Evolutionary conservation across 2,113 vertebrate genomes (phyloP), one percentile per base, ranked within the genome.

Genomic region (Verasper variegatus): DNA sequence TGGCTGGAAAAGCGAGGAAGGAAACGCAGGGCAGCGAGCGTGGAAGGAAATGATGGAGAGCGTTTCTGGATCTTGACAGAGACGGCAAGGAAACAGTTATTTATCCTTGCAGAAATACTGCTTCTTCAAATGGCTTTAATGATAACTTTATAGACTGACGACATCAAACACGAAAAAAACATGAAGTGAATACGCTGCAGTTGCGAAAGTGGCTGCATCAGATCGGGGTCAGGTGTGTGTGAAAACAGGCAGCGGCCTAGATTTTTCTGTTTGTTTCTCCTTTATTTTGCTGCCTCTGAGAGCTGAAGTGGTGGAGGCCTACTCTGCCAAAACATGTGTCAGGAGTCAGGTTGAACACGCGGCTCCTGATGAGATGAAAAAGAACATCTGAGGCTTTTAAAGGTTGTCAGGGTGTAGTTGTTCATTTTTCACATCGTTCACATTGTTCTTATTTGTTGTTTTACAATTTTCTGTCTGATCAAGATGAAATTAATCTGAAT

Each of bases 181-280:
- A 63, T 26, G 37, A 76, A 55, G 23, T 37, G 56, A 82, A 73
- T 47, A 54, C 10, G 18, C 27, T 26, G 68, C 37, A 61, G 23
- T 54, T 76, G 15, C 69, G 23, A 52, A 49, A 76, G 55, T 68
- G 47, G 57, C 18, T 59, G 24, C 3, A 1, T 15, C 61, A 10
- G 68, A 24, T 59, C 31, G 71, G 63, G 58, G 31, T 76, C 63
- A 72, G 66, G 21, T 63, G 65, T 49, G 26, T 72, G 57, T 75
- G 55, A 84, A 77, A 66, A 45, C 37, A 54, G 24, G 45, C 51
- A 51, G 13, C 61, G n/a, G 65, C 80, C 52, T 73, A 71, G 27
- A 85, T 85, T 71, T 73, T 68, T 81, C 20, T 62, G 79, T 78
- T 88, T 82, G 74, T 88, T 91, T 74, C 87, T 88, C 65, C 80